Evolutionary conservation across 2,888 invertebrate species (phyloP).

Genomic region (Drosophila incognita): DNA sequence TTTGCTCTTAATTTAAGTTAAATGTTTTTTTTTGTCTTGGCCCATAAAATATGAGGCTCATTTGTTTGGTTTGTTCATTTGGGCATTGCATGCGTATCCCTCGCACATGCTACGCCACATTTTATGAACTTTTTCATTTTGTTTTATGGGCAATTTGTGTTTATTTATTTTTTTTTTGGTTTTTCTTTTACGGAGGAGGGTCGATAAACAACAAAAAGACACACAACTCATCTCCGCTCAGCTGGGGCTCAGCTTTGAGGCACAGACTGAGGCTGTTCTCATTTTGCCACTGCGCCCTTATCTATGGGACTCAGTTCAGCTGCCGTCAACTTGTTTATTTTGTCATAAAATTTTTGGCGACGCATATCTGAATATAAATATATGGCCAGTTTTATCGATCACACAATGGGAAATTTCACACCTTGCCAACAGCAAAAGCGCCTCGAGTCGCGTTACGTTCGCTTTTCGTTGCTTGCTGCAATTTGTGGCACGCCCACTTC

Average conservation of each 20-base stretch:
- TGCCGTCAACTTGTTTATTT: slow-evolving; percentile 73
- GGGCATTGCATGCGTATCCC: slow-evolving; percentile 26
- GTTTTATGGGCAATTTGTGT: slow-evolving; percentile 72
- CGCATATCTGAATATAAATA: slow-evolving; percentile 34
- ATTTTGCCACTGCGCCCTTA: slow-evolving; percentile 57
- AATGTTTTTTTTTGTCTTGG: not conserved
- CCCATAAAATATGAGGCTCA: not conserved
- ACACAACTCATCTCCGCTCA: not conserved
- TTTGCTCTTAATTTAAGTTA: not conserved
- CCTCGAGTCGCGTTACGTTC: slow-evolving; percentile 28
- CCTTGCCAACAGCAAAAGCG: slow-evolving; percentile 44
- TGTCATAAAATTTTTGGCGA: slow-evolving; percentile 71
- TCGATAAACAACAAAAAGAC: slow-evolving; percentile 61
- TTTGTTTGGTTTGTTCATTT: slow-evolving; percentile 1
- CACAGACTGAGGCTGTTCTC: slow-evolving; percentile 8
- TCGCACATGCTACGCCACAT: slow-evolving; percentile 11
- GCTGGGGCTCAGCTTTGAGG: slow-evolving; percentile 16
- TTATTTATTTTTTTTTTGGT: slow-evolving; percentile 54
- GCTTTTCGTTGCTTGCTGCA: slow-evolving; percentile 17
- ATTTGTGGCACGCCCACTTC: slow-evolving; percentile 38
- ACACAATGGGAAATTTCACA: slow-evolving; percentile 78
- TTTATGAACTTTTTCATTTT: slow-evolving; percentile 55
- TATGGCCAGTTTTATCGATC: slow-evolving; percentile 71
- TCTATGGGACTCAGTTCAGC: slow-evolving; percentile 43
- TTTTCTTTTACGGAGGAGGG: slow-evolving; percentile 12